Evolutionary conservation across 2,113 vertebrate species (phyloP).

Genomic region (Oreochromis niloticus): DNA sequence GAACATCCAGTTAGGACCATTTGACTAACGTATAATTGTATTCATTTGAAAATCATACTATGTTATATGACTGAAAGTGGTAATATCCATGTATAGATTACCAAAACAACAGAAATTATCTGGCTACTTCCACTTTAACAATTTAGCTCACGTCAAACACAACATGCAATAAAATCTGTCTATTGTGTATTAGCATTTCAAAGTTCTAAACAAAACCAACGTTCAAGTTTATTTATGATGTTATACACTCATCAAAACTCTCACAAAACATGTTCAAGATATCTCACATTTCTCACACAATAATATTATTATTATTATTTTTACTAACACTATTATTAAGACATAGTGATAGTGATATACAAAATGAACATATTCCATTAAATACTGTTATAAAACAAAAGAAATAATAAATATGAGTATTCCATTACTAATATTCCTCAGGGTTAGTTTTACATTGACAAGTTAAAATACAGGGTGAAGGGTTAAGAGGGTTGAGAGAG

Average conservation of each 20-base stretch:
- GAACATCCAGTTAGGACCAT: neutral
- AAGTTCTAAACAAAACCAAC: neutral
- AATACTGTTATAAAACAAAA: neutral
- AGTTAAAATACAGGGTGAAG: neutral
- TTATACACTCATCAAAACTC: neutral
- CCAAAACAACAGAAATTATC: neutral
- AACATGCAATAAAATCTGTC: neutral
- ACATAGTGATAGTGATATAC: neutral
- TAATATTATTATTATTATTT: neutral
- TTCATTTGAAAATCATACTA: neutral
- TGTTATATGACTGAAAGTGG: neutral
- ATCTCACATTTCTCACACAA: too few species aligned
- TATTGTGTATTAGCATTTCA: neutral
- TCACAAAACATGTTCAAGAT: neutral
- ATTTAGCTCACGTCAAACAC: neutral
- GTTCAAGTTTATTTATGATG: neutral
- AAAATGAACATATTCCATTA: neutral
- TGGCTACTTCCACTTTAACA: neutral
- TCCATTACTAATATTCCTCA: neutral
- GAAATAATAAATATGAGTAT: neutral
- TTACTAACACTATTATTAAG: neutral
- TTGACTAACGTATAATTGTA: neutral
- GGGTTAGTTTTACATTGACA: neutral
- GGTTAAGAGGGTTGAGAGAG: neutral
- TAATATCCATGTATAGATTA: neutral